Conservation (phyloP, 2,113 vertebrate species). For the Zosterops borbonicus region DNA sequence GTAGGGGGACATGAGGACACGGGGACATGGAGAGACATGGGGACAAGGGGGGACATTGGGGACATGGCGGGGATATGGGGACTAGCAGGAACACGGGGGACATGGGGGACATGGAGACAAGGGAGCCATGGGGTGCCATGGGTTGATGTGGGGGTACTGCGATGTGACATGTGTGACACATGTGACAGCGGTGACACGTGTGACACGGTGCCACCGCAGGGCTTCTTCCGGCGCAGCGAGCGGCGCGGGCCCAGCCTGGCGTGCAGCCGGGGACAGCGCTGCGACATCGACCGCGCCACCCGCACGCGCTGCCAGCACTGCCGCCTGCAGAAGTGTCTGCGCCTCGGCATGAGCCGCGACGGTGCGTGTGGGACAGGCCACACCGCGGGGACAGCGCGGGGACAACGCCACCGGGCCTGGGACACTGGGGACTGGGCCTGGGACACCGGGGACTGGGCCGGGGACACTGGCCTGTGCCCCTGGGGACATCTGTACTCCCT, state of each 20-base stretch:
- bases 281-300: constrained; percentile 85
- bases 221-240: neutral
- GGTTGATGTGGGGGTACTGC: neutral
- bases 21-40: too few relatives aligned
- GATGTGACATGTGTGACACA: too few relatives aligned
- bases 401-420: neutral
- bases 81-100: too few relatives aligned
- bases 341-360: neutral
- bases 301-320: constrained; percentile 93
- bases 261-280: neutral
- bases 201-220: neutral
- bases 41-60: neutral
- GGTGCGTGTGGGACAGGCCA: neutral
- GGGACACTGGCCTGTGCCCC: neutral
- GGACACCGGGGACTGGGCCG: too few relatives aligned
- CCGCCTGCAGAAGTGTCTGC: constrained; percentile 90
- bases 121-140: neutral
- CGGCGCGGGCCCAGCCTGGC: neutral
- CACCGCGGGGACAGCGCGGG: neutral
- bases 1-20: too few relatives aligned
- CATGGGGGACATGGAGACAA: neutral
- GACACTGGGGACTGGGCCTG: neutral
- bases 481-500: too few relatives aligned
- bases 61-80: too few relatives aligned
- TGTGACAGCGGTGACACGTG: neutral